phyloP scores from a whole-genome alignment of 2,888 invertebrate species.

The Ypsolopha sequella region DNA sequence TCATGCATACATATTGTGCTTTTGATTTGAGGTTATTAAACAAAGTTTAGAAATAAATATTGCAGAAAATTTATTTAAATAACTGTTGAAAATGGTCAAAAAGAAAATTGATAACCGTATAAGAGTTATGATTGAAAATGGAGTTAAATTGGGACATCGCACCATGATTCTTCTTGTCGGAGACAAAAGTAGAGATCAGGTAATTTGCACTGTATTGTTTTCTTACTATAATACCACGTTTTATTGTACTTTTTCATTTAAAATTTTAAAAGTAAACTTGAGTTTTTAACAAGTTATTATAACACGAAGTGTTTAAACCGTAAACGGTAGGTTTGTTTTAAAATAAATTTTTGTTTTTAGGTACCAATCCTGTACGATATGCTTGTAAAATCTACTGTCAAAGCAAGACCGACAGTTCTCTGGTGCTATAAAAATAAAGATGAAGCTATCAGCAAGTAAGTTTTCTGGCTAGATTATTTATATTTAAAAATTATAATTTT shows the following conservation, averaged over 20 bases:
- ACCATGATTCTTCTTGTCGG: constrained; percentile 96
- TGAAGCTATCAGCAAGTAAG: constrained; percentile 87
- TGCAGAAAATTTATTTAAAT: neutral
- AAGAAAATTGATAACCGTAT: constrained; percentile 98
- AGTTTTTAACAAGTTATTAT: too few relatives aligned
- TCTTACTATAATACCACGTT: too few relatives aligned
- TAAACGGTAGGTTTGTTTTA: too few relatives aligned
- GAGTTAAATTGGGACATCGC: constrained; percentile 89
- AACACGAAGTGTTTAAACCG: too few relatives aligned
- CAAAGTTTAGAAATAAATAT: neutral
- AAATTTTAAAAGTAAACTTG: too few relatives aligned
- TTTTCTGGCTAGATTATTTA: constrained; percentile 4
- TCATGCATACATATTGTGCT: neutral
- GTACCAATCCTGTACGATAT: constrained; percentile 98
- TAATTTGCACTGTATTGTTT: too few relatives aligned
- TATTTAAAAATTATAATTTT: too few relatives aligned
- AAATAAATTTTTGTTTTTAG: constrained; percentile 52
- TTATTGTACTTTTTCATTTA: neutral
- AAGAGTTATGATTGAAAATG: constrained; percentile 96
- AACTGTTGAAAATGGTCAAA: constrained; percentile 78
- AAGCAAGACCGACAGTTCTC: constrained; percentile 92
- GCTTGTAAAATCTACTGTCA: constrained; percentile 93
- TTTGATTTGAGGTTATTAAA: neutral
- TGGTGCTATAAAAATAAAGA: constrained; percentile 99
- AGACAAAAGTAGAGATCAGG: constrained; percentile 96